Base-by-base conservation (phyloP, 2,113 vertebrate species). In the Thymallus thymallus region DNA sequence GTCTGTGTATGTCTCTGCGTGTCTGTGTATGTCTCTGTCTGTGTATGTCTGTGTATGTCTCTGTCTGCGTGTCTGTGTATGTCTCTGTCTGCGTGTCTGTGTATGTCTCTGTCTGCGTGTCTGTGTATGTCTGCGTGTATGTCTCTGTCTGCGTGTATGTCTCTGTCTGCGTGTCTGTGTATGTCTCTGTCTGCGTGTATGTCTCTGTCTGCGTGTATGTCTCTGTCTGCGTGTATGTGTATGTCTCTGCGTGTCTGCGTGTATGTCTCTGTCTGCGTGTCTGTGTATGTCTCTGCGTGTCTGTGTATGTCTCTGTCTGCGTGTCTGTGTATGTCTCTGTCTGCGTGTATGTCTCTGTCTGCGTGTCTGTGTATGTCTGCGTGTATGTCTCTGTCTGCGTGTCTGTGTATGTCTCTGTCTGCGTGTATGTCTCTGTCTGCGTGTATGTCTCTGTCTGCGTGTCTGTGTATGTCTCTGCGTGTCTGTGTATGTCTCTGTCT, bases 131-230 rank as follows among this genome's bases (percentile, higher is more conserved):
- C 5, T 3, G 51, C 9, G 51, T 55, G 51, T 45, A n/a, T n/a
- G n/a, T n/a, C n/a, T n/a, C n/a, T n/a, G n/a, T n/a, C 12, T 75
- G 10, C 45, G n/a, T 75, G 22, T 56, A 16, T 66, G 61, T 67
- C n/a, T n/a, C n/a, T n/a, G n/a, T n/a, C n/a, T n/a, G n/a, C 24
- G 23, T 60, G 10, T 72, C 7, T 13, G 48, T 41, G 6, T 20
- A 7, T 20, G 16, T n/a, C 13, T 3, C 16, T 51, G 12, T 14
- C 0, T 51, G 13, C 14, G 0, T 51, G 46, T 51, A 0, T 51
- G 46, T 55, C 0, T 55, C 16, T 55, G 51, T 9, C 13, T 10
- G 3, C 18, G 16, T 55, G 16, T 7, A n/a, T n/a, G n/a, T n/a
- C n/a, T n/a, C n/a, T n/a, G n/a, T n/a, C 35, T 0, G 7, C 35